Evolutionary conservation across 2,888 invertebrate genomes (phyloP), one percentile per base, ranked within the genome.

Genomic region (Mellilla xanthometata): DNA sequence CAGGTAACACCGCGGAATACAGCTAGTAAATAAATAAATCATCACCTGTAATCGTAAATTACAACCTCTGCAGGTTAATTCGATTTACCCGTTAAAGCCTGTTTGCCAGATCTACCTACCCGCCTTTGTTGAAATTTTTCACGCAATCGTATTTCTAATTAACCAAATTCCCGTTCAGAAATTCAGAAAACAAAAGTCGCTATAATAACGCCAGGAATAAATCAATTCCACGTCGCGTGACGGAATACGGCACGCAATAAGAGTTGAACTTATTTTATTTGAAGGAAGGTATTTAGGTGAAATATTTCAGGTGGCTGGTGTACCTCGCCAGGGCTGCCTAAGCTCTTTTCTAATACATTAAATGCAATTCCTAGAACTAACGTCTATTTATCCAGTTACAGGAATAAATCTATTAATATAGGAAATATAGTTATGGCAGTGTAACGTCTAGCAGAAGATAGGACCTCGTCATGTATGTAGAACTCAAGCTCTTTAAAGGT

Each of bases 211-310:
- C 62, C 60, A 53, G 64, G 67, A 68, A 73, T 76, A 76, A 80
- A 78, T 73, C 74, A 72, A 75, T 72, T 68, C 62, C 58, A 65
- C 54, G 69, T 82, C 66, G 84, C 81, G 81, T 82, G 83, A 52
- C 53, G 38, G 56, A 43, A 62, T 59, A 58, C 50, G 75, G 73
- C 83, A 84, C 82, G 84, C 85, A 76, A 82, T 68, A 68, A 58
- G 68, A 70, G 62, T 72, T 63, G 68, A 70, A 72, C 66, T 19
- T 65, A 66, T 49, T 56, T 61, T 52, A 57, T 63, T 59, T 55
- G 56, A 60, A 58, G 23, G 46, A 39, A 45, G 54, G 62, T 61
- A 65, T 72, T 72, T 66, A 64, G 52, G 58, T 72, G 62, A 72
- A 76, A 75, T 76, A 70, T 70, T 46, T 45, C 45, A 38, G 47